phyloP scores from a whole-genome alignment of 1,140 invertebrate species.

The Orius insidiosus region DNA sequence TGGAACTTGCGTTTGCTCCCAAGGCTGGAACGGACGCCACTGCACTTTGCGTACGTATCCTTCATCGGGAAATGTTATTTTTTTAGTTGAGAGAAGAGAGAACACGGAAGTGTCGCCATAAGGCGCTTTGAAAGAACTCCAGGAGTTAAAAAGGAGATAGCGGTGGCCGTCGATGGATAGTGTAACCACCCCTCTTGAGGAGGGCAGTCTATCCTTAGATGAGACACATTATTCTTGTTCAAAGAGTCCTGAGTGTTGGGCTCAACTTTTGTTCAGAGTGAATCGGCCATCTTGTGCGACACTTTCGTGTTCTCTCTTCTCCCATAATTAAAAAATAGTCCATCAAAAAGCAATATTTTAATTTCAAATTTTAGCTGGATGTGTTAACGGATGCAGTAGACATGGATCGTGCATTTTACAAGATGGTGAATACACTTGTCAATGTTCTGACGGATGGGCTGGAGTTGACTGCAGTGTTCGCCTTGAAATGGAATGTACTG shows the following conservation, averaged over 20 bases:
- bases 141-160: constrained; percentile 7
- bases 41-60: constrained; percentile 78
- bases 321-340: no score
- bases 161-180: no score
- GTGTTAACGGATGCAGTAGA: constrained; percentile 78
- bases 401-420: constrained; percentile 76
- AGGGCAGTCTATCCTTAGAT: no score
- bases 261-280: no score
- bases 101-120: not conserved
- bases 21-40: constrained; percentile 93
- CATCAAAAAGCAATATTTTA: constrained; percentile 4
- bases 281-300: no score
- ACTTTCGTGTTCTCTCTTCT: no score
- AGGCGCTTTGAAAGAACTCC: no score
- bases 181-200: no score
- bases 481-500: constrained; percentile 80
- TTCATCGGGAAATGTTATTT: constrained; percentile 1
- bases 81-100: not conserved
- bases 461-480: constrained; percentile 79
- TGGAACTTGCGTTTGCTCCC: constrained; percentile 88
- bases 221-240: no score
- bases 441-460: constrained; percentile 80
- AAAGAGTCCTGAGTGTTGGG: no score
- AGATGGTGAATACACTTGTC: constrained; percentile 76
- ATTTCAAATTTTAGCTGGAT: constrained; percentile 57